Percentiles rank a stretch among this genome's conserved stretches.
These are phyloP conservation scores for Phasia obesa DNA, from an alignment of 2,888 invertebrate genomes.

Conservation along the genomic window DNA sequence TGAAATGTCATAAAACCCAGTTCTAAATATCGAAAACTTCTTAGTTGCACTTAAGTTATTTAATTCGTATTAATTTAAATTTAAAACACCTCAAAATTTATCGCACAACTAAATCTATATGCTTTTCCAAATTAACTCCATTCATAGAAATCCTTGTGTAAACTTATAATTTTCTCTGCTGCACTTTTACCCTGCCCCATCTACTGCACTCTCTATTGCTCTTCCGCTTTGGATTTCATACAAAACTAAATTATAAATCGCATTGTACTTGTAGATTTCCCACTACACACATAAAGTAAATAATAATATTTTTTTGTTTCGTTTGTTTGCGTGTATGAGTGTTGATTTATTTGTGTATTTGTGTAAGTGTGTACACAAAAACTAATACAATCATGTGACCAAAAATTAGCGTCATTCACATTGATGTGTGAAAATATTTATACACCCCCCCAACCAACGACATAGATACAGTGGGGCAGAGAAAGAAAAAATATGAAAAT, in stretches of 20 bases:
- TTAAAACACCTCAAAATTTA: background rate
- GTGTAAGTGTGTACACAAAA: slow-evolving; percentile 27
- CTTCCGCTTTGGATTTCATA: background rate
- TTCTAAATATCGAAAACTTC: background rate
- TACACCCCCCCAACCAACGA: background rate
- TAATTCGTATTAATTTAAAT: background rate
- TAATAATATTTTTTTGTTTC: slow-evolving; percentile 35
- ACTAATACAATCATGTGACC: slow-evolving; percentile 36
- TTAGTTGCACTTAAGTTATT: background rate
- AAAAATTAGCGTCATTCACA: slow-evolving; percentile 49
- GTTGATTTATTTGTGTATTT: slow-evolving; percentile 18
- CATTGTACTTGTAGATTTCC: slow-evolving; percentile 47
- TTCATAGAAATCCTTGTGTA: slow-evolving; percentile 32
- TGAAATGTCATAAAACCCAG: too few relatives aligned
- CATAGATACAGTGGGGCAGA: background rate
- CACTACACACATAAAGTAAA: slow-evolving; percentile 56
- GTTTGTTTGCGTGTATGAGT: background rate
- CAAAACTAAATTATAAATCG: slow-evolving; percentile 45
- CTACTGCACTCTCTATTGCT: background rate
- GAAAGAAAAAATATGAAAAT: too few relatives aligned
- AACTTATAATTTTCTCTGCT: background rate
- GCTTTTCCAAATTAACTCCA: slow-evolving; percentile 41
- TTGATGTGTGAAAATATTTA: slow-evolving; percentile 16
- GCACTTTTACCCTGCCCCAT: too few relatives aligned
- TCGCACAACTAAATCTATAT: background rate